A percentile compares a stretch with the other conserved stretches of the same genome.
Conservation (phyloP, 2,888 invertebrate species). For the Fragum fragum region DNA sequence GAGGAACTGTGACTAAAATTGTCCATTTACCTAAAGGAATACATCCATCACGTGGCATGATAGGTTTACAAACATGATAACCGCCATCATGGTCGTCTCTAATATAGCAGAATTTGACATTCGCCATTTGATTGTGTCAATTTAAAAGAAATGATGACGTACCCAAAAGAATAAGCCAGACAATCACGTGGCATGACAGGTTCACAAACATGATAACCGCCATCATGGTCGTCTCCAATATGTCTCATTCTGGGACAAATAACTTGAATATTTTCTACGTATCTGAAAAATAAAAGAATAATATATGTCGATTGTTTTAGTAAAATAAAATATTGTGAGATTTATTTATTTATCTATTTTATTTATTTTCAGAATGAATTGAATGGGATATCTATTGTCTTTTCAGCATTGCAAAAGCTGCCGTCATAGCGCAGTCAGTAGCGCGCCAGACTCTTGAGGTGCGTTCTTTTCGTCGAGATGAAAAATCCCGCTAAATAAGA, state of each 20-base stretch:
- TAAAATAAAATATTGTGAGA: too few species aligned
- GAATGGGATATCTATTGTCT: not conserved
- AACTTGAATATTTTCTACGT: not conserved
- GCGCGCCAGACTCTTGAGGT: too few species aligned
- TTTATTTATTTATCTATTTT: too few species aligned
- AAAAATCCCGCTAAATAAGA: too few species aligned
- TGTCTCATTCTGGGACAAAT: not conserved
- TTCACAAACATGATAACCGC: constrained; percentile 6
- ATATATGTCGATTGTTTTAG: too few species aligned
- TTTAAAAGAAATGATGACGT: not conserved
- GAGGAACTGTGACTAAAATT: too few species aligned
- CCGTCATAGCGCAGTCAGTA: too few species aligned
- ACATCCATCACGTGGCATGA: not conserved
- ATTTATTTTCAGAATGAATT: not conserved
- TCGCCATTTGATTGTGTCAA: too few species aligned
- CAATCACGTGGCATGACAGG: not conserved
- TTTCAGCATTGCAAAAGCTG: too few species aligned
- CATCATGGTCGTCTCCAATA: not conserved
- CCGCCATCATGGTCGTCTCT: not conserved
- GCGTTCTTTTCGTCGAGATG: too few species aligned
- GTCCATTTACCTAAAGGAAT: constrained; percentile 5
- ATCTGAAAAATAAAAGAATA: not conserved
- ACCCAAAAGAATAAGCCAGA: constrained; percentile 6
- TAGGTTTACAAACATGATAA: constrained; percentile 2
- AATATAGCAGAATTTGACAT: too few species aligned